Base-by-base conservation (phyloP, 53 echinoderm and acorn worm genomes). In the Astropecten irregularis region DNA sequence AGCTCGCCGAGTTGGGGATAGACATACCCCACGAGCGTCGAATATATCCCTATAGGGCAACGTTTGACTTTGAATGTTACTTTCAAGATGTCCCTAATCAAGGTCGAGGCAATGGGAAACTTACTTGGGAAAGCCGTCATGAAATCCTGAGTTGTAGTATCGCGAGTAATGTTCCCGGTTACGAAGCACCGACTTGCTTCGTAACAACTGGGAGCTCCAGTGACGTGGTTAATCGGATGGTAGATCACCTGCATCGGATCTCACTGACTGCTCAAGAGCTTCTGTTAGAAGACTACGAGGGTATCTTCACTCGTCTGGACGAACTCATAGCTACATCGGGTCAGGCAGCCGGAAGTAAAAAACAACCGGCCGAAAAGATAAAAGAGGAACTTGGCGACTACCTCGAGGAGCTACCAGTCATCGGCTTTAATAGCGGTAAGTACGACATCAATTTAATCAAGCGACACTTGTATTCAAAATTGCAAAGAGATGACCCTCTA, bases 31-130 rank as follows among this genome's bases (percentile, higher is more conserved):
- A 48, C 5, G 29, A 38, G 15, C 36, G 49, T 9, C 40, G 38
- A 16, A 86, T 36, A 69, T 87, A 39, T 32, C 87, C 87, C 1
- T 87, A 87, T 49, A 32, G 67, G 25, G 87, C 73, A 0, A 85
- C 82, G 7, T 90, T 59, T 37, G 91, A 90, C 26, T 87, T 83
- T 49, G 83, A 91, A 72, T 82, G 53, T 18, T 91, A 33, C 40
- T 76, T 91, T 4, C 30, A 82, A 3, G 23, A 18, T 4, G 48
- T 49, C 5, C 44, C 58, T 1, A 28, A 38, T 18, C 49, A 25
- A 84, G 5, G 38, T 25, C 3, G 3, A 64, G 16, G 49, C 25
- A 16, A 6, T 15, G 49, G 14, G 25, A 86, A 86, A 25, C 40
- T 90, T 2, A 26, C 9, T 2, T 54, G 65, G 48, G 86, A 83